Evolutionary conservation across 2,888 invertebrate species (phyloP).

Genomic region (Phengaris arion): DNA sequence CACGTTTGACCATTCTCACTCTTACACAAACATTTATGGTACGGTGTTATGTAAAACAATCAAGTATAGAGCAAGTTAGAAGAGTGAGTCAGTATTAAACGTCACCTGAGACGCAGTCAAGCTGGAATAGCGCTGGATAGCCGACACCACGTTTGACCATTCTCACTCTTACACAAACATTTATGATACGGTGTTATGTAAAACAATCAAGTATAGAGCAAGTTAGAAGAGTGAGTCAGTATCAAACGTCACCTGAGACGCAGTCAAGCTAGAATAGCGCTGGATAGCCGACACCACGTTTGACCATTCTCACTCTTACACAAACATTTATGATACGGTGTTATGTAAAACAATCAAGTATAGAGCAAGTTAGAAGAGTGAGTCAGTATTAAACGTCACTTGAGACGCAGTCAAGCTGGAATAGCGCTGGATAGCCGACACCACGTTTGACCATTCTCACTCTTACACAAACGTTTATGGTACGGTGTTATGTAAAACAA

Average conservation of each 20-base stretch:
- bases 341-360: conserved; percentile 22
- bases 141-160: too few species aligned
- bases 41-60: conserved; percentile 14
- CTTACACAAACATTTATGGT: background rate
- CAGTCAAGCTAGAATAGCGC: too few species aligned
- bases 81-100: background rate
- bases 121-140: too few species aligned
- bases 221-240: conserved; percentile 16
- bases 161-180: background rate
- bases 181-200: background rate
- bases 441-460: too few species aligned
- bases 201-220: conserved; percentile 20
- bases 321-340: background rate
- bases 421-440: too few species aligned
- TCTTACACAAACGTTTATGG: background rate
- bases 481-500: conserved; percentile 9
- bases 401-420: too few species aligned
- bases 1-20: too few species aligned
- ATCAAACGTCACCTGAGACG: too few species aligned
- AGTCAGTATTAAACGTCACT: background rate
- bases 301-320: too few species aligned
- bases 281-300: too few species aligned
- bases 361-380: conserved; percentile 14
- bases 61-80: conserved; percentile 20
- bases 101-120: too few species aligned